Percentiles rank a stretch among this genome's conserved stretches.
phyloP scores from a whole-genome alignment of 2,113 vertebrate species.

The Rhinopomastus cyanomelas region DNA sequence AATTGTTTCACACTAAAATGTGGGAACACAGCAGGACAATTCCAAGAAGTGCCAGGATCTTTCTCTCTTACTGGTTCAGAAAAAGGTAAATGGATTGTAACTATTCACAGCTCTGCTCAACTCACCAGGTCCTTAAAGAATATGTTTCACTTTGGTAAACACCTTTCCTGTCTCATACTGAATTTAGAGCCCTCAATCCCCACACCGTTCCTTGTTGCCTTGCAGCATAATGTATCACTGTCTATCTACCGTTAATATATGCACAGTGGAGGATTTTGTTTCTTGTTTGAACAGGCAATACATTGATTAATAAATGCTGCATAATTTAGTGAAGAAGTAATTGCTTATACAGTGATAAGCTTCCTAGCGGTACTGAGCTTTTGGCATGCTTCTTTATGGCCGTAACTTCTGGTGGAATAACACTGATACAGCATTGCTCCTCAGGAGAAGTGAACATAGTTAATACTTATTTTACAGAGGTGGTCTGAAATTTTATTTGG shows the following conservation, averaged over 20 bases:
- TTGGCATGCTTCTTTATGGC: neutral
- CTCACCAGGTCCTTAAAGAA: neutral
- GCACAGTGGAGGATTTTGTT: neutral
- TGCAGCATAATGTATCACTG: neutral
- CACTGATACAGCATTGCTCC: neutral
- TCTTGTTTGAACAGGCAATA: slow-evolving; percentile 38
- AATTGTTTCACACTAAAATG: slow-evolving; percentile 25
- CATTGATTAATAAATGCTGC: slow-evolving; percentile 43
- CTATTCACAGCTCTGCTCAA: slow-evolving; percentile 13
- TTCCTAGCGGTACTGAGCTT: neutral
- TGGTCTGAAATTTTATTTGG: neutral
- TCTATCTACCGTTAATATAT: slow-evolving; percentile 23
- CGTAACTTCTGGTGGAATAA: neutral
- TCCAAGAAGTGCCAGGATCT: neutral
- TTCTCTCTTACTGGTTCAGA: neutral
- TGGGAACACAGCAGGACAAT: neutral
- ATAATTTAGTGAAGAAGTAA: slow-evolving; percentile 39
- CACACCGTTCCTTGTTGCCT: neutral
- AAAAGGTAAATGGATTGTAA: slow-evolving; percentile 28
- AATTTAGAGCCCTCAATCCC: neutral
- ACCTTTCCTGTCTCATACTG: neutral
- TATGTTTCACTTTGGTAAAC: slow-evolving; percentile 14
- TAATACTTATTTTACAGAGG: neutral
- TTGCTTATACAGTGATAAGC: neutral
- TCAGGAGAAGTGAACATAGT: neutral